These are phyloP conservation scores for Anaspis maculata DNA, from an alignment of 2,888 invertebrate genomes.

Conservation along the genomic window DNA sequence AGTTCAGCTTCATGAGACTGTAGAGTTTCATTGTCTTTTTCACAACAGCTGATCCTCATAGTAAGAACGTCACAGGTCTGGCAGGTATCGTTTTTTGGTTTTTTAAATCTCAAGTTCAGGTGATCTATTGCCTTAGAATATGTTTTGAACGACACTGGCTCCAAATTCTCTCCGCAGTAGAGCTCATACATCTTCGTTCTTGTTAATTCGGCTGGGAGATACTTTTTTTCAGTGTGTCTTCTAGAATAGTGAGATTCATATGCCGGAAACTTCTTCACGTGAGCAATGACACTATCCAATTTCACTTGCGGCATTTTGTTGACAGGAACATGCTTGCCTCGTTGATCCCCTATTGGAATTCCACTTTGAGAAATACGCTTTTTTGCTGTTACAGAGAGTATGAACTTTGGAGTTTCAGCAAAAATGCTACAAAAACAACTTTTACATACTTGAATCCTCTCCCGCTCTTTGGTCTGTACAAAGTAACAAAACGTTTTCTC, in stretches of 20 bases:
- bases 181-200: neutral
- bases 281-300: slow-evolving; percentile 1
- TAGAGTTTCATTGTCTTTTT: neutral
- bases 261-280: slow-evolving; percentile 3
- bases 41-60: too few relatives aligned
- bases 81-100: slow-evolving; percentile 2
- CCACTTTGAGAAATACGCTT: slow-evolving; percentile 1
- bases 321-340: slow-evolving; percentile 3
- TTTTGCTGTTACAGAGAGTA: neutral
- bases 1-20: neutral
- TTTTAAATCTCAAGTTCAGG: slow-evolving; percentile 2
- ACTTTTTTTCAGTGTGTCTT: slow-evolving; percentile 5
- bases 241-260: slow-evolving; percentile 5
- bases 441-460: slow-evolving; percentile 1
- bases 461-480: too few relatives aligned
- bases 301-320: slow-evolving; percentile 1
- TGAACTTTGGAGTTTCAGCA: slow-evolving; percentile 2
- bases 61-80: slow-evolving; percentile 1
- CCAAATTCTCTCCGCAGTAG: too few relatives aligned
- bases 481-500: too few relatives aligned
- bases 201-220: slow-evolving; percentile 4
- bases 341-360: slow-evolving; percentile 1
- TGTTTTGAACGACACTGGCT: neutral
- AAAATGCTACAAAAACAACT: slow-evolving; percentile 1
- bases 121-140: slow-evolving; percentile 1